Evolutionary conservation across 2,797 vertebrate species (phyloP), one percentile per base, ranked within the genome.

Genomic region (Syngnathus rostellatus): DNA sequence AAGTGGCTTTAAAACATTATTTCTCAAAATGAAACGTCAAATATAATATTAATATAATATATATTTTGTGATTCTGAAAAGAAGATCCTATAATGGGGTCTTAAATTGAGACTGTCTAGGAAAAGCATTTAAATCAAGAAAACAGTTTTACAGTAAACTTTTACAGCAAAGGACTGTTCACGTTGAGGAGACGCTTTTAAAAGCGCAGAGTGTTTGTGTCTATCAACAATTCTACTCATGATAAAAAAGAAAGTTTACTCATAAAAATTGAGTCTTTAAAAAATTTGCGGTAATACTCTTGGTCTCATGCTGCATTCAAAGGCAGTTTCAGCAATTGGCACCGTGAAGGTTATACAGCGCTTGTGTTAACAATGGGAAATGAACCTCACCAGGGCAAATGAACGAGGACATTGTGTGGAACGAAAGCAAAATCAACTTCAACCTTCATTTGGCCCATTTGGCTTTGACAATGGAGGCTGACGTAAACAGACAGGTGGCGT

Each of bases 361-460:
- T 73, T 75, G 72, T 64, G 9, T 3, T 63, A 77, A 67, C 77
- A 70, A 79, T 54, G 75, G 68, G 74, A 76, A 72, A 69, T 48
- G 60, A 71, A 12, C 41, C 41, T 43, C 41, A 9, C 41, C 41
- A 43, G 48, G n/a, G 48, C 48, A 51, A 51, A 51, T 51, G n/a
- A 51, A 21, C 7, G 48, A 51, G 19, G 48, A 21, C 48, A 66
- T 71, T 69, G 62, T 57, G 68, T 66, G 70, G 73, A 74, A 76
- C 80, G 70, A 75, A 80, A 74, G 72, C 65, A 69, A 81, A 84
- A 74, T 66, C 75, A 2, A 46, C 6, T 76, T 76, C 76, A 70
- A 68, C 65, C 76, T 63, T 65, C 45, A 70, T 80, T 78, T 79
- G 66, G 76, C 79, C 81, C 59, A 39, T 61, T 41, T 14, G 40